These are phyloP conservation scores for Phymastichus coffea DNA, from an alignment of 1,140 invertebrate species.

Conservation along the genomic window DNA sequence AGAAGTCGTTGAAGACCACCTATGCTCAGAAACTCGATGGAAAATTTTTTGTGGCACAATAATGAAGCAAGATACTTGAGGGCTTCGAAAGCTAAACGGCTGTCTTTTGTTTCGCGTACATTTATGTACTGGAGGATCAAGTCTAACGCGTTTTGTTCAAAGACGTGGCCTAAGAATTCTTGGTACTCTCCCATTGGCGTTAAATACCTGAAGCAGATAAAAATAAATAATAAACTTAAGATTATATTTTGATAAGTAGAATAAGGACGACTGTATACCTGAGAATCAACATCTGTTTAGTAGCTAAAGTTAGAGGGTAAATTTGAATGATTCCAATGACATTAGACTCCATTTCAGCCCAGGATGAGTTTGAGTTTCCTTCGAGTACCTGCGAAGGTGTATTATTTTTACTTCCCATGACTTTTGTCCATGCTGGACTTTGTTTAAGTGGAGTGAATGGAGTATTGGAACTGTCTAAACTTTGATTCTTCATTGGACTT, in stretches of 20 bases:
- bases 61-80: conserved; percentile 90
- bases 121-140: conserved; percentile 91
- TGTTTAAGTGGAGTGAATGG: conserved; percentile 29
- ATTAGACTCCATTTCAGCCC: conserved; percentile 85
- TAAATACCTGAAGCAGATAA: conserved; percentile 66
- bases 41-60: conserved; percentile 96
- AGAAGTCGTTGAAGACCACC: conserved; percentile 82
- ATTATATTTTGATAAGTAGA: too few species aligned
- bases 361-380: conserved; percentile 76
- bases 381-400: conserved; percentile 39
- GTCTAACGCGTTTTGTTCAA: conserved; percentile 87
- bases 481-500: conserved; percentile 30
- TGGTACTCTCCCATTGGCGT: conserved; percentile 96
- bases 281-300: conserved; percentile 88
- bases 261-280: too few species aligned
- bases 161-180: conserved; percentile 89
- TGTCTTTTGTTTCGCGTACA: conserved; percentile 82
- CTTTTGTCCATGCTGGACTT: background rate
- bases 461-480: conserved; percentile 3
- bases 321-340: conserved; percentile 85
- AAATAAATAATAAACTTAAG: background rate
- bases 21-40: conserved; percentile 87
- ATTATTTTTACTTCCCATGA: conserved; percentile 3
- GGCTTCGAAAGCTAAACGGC: conserved; percentile 91
- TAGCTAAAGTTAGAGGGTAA: conserved; percentile 81